Evolutionary conservation across 2,888 invertebrate species (phyloP), one percentile per base, ranked within the genome.

Genomic region (Megamerina dolium): DNA sequence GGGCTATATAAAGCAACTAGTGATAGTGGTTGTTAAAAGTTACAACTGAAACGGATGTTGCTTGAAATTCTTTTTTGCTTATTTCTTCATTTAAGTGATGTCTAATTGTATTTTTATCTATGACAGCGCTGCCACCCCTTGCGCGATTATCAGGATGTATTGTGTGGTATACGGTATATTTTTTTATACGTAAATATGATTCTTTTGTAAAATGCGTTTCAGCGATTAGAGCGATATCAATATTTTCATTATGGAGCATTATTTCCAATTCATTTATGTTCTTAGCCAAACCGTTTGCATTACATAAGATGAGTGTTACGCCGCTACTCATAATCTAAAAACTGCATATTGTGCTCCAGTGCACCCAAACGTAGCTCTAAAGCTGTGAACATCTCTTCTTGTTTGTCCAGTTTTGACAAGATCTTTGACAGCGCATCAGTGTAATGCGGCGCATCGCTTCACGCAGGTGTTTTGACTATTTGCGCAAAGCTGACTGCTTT

Each of bases 311-410:
- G 1, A 26, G n/a, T 3, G 2, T 26, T 10, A 37, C 12, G 26
- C 17, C 9, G 2, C 17, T 17, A 26, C 2, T 37, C 27, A 26
- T 37, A 26, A 2, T 23, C 37, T 9, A 37, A 17, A 12, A 26
- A 26, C 26, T 23, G 23, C 37, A 26, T 37, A 4, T 37, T 37
- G 16, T 37, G 14, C 37, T 37, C 37, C 9, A 37, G 27, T 8
- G 26, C 37, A 5, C 27, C 3, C 27, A 37, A 26, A 3, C 37
- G 37, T 2, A 3, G 4, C 8, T 21, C 37, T 2, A 23, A 26
- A 2, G 33, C 16, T 17, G 13, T 21, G 33, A 33, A 33, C 18
- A 33, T n/a, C 10, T 2, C 17, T 18, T 33, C 33, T 17, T 33
- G 33, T 9, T 3, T 5, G 2, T 33, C 18, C 2, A 33, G 33